Base-by-base conservation (phyloP, 2,113 vertebrate genomes). In the Tetraodon nigroviridis region DNA sequence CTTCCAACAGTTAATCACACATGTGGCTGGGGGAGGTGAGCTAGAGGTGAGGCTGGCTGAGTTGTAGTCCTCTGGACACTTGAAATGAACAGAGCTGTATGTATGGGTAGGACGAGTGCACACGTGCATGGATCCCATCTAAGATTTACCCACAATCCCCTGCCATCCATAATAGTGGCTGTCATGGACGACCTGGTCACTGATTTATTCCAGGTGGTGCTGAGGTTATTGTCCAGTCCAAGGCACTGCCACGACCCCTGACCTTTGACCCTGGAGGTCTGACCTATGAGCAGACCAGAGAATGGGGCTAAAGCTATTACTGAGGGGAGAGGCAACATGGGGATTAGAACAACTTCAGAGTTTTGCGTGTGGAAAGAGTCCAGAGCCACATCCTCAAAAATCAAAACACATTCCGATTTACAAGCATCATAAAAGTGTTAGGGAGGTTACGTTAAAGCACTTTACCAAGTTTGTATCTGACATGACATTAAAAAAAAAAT, bases 161-260 rank as follows among this genome's bases (percentile, higher is more conserved):
- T 64, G 76, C 82, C 80, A 67, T 74, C 48, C 1, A 70, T 81
- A 88, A 88, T 82, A 85, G 73, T 63, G 78, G 76, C 81, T 88
- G 89, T 89, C 88, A 89, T 22, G 62, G 83, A 57, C 76, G 78
- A 89, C 81, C 60, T 40, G 47, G 58, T 68, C 50, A 12, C 81
- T 89, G 88, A 90, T 91, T 88, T 84, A 89, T 75, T 88, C 87
- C 89, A 90, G 89, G 87, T 90, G 89, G 71, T 71, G 79, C 79
- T 82, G 84, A 69, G 71, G 81, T 80, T 82, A 86, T 88, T 90
- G 89, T 89, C 89, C 87, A 60, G 70, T 73, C 81, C 52, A 75
- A 84, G 74, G 70, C 82, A 69, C 78, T 84, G 73, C 78, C 79
- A 85, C 78, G 80, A 89, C 80, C 87, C 69, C 27, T 79, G 71